Evolutionary conservation across 2,113 vertebrate genomes (phyloP).

Genomic region (Triplophysa rosa): DNA sequence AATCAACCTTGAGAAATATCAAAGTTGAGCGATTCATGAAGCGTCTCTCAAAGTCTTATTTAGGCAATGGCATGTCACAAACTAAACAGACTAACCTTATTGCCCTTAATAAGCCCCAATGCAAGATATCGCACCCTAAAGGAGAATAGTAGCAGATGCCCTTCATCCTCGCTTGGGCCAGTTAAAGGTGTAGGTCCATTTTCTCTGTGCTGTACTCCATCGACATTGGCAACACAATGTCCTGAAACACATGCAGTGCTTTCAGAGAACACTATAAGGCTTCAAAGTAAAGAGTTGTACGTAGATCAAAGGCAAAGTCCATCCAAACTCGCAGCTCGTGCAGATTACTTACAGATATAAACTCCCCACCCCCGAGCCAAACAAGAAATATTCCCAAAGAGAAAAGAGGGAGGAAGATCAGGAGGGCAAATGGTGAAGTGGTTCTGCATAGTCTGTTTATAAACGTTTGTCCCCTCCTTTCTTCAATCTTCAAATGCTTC

Average conservation of each 20-base stretch:
- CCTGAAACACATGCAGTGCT: constrained; percentile 38
- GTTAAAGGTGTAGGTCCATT: constrained; percentile 4
- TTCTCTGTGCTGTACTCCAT: constrained; percentile 32
- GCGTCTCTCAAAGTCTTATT: constrained; percentile 54
- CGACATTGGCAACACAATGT: constrained; percentile 38
- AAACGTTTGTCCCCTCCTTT: constrained; percentile 62
- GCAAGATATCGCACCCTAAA: constrained; percentile 3
- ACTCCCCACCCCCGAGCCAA: constrained; percentile 27
- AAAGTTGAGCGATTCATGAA: constrained; percentile 62
- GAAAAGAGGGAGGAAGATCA: constrained; percentile 30
- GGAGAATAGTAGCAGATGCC: constrained; percentile 3
- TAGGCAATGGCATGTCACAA: constrained; percentile 28
- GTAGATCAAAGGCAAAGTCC: constrained; percentile 50
- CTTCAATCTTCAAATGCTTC: constrained; percentile 61
- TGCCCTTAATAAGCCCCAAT: constrained; percentile 1
- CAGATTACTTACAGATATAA: constrained; percentile 41
- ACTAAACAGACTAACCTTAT: constrained; percentile 14
- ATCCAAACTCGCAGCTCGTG: constrained; percentile 41
- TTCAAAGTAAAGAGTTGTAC: constrained; percentile 46
- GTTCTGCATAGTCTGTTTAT: constrained; percentile 80
- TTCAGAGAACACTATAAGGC: constrained; percentile 49
- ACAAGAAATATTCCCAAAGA: constrained; percentile 22
- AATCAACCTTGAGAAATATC: constrained; percentile 27
- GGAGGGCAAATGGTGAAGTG: constrained; percentile 64
- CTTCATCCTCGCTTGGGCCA: constrained; percentile 15